Evolutionary conservation across 2,113 vertebrate species (phyloP).

Genomic region (Osmerus mordax): DNA sequence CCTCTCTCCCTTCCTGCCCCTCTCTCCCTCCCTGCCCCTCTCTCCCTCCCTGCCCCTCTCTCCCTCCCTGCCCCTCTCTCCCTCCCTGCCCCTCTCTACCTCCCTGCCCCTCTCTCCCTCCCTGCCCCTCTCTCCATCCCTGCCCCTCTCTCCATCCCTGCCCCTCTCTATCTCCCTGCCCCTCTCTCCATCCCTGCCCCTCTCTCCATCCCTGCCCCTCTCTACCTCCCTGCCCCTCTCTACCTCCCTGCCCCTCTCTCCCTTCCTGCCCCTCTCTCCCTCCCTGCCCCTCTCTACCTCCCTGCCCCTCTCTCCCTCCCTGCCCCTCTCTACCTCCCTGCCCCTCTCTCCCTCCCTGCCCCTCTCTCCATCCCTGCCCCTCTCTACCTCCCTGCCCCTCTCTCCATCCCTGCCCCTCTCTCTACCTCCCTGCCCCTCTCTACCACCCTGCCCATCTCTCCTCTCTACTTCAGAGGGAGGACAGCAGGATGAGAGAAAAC

Average conservation of each 20-base stretch:
- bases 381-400: background rate
- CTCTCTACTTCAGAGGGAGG: background rate
- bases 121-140: background rate
- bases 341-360: background rate
- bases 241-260: background rate
- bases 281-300: background rate
- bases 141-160: background rate
- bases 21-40: slow-evolving; percentile 16
- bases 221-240: background rate
- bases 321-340: background rate
- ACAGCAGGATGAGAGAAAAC: slow-evolving; percentile 1
- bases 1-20: background rate
- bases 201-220: background rate
- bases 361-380: background rate
- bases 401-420: background rate
- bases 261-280: background rate
- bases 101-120: background rate
- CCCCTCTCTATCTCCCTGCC: background rate
- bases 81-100: background rate
- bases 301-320: slow-evolving; percentile 3
- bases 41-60: background rate
- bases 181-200: background rate
- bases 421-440: background rate
- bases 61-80: background rate
- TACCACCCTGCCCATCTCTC: background rate